Evolutionary conservation across 2,113 vertebrate genomes (phyloP).

Genomic region (Protomyctophum bolini): DNA sequence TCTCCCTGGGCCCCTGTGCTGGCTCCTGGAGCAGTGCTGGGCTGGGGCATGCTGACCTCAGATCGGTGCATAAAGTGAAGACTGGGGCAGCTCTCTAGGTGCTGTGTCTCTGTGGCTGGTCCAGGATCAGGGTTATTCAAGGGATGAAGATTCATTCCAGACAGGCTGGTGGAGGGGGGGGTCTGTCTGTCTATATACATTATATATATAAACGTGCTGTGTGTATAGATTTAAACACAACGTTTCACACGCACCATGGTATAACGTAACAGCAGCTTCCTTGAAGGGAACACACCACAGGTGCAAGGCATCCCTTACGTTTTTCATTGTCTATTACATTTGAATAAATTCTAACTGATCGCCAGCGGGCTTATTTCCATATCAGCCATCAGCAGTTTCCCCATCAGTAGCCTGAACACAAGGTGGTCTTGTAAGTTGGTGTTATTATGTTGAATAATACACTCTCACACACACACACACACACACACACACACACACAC

Average conservation of each 20-base stretch:
- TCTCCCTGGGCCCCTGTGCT: conserved; percentile 62
- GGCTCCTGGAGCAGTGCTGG: conserved; percentile 67
- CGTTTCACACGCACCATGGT: conserved; percentile 9
- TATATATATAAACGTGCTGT: too few species aligned
- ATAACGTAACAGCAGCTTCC: too few species aligned
- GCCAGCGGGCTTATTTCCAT: conserved; percentile 63
- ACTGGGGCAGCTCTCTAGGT: conserved; percentile 63
- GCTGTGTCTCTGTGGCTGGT: conserved; percentile 31
- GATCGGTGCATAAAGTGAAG: conserved; percentile 59
- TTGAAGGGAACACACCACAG: conserved; percentile 25
- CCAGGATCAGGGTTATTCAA: conserved; percentile 27
- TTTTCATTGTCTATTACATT: conserved; percentile 63
- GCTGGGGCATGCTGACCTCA: conserved; percentile 52
- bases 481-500: conserved; percentile 51
- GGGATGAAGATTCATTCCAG: conserved; percentile 48
- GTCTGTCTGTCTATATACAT: not conserved
- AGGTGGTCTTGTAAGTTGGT: conserved; percentile 47
- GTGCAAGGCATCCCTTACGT: conserved; percentile 45
- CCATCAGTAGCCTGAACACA: conserved; percentile 47
- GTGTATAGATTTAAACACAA: not conserved
- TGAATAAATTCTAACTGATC: conserved; percentile 66
- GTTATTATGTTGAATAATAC: conserved; percentile 55
- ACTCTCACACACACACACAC: conserved; percentile 50
- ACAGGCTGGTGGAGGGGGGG: conserved; percentile 16
- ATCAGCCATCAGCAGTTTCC: conserved; percentile 42